A percentile compares a stretch with the other conserved stretches of the same genome.
phyloP scores from a whole-genome alignment of 2,113 vertebrate genomes.

The Cisticola juncidis region DNA sequence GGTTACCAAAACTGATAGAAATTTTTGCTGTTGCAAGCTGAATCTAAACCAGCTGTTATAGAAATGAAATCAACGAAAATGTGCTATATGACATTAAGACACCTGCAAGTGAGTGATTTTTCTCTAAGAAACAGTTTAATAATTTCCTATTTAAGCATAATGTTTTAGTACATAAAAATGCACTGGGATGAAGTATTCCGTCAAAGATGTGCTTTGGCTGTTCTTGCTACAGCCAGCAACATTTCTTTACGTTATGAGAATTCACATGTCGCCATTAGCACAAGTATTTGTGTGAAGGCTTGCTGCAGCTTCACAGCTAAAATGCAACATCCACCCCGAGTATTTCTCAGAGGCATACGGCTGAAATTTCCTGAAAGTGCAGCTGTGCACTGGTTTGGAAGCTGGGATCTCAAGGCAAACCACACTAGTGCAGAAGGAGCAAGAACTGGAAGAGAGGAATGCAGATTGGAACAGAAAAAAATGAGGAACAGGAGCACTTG shows the following conservation, averaged over 20 bases:
- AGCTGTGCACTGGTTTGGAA: rapidly evolving
- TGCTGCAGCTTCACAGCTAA: background rate
- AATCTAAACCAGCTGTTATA: background rate
- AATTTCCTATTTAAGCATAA: background rate
- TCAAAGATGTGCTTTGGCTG: background rate
- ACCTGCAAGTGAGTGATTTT: background rate
- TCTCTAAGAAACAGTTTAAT: background rate
- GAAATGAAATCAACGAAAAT: background rate
- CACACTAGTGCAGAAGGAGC: background rate
- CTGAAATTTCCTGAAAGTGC: background rate
- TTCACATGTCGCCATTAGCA: rapidly evolving
- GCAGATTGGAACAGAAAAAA: background rate
- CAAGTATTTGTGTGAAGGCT: background rate
- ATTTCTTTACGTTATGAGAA: rapidly evolving
- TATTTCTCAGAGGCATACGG: background rate
- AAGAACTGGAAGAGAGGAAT: background rate
- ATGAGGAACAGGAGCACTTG: background rate
- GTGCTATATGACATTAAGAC: background rate
- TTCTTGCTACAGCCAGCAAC: background rate
- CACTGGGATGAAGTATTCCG: background rate
- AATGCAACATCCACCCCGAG: background rate
- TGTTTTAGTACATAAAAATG: background rate
- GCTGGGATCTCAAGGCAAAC: background rate
- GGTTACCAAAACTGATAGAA: rapidly evolving
- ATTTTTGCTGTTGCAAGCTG: background rate